Conservation (phyloP, 2,113 vertebrate species). For the Poeciliopsis retropinna region DNA sequence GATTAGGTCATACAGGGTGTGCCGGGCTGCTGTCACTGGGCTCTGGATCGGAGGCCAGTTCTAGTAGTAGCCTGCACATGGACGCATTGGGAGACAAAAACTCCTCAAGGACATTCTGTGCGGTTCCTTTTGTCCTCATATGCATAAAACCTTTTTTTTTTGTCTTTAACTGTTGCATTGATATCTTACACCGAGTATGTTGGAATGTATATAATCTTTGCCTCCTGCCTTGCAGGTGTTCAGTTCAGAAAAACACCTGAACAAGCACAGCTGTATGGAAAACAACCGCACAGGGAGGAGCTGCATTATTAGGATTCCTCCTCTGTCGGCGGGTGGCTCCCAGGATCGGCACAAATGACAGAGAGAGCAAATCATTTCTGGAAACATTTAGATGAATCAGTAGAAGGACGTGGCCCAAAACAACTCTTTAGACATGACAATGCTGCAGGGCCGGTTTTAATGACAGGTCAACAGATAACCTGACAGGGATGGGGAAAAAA, state of each 20-base stretch:
- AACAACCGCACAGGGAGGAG: constrained; percentile 38
- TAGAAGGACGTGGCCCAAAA: too few relatives aligned
- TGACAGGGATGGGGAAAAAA: too few relatives aligned
- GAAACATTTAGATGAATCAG: background rate
- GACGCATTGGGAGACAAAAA: background rate
- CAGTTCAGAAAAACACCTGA: background rate
- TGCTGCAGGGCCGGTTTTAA: background rate
- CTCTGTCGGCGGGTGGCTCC: background rate
- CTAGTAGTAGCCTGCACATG: background rate
- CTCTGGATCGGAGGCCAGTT: background rate
- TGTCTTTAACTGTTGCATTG: background rate
- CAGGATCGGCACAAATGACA: background rate
- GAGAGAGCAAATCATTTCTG: background rate
- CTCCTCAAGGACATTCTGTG: background rate
- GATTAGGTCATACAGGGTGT: constrained; percentile 45
- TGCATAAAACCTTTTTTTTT: background rate
- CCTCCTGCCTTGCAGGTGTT: too few relatives aligned
- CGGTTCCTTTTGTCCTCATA: too few relatives aligned
- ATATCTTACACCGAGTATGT: background rate
- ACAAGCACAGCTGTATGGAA: background rate
- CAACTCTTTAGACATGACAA: too few relatives aligned
- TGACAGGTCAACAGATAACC: background rate
- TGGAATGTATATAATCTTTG: background rate
- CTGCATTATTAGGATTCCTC: constrained; percentile 52
- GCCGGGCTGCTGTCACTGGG: constrained; percentile 15